These are phyloP conservation scores for Conger conger DNA, from an alignment of 2,113 vertebrate genomes.

Conservation along the genomic window DNA sequence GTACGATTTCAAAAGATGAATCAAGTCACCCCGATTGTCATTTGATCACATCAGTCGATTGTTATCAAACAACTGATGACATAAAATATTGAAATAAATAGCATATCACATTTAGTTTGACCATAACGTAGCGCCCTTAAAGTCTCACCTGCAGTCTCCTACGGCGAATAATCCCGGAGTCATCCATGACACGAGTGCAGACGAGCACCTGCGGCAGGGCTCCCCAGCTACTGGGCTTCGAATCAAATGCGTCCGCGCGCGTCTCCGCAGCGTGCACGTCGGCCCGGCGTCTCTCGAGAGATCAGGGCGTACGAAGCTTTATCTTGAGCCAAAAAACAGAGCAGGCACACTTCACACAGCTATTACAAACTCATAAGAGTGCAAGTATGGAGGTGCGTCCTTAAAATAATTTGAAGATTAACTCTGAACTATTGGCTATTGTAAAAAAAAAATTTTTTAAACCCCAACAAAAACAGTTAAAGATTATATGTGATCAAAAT, in stretches of 20 bases:
- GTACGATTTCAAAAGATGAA: neutral
- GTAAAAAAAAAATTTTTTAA: neutral
- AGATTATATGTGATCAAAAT: neutral
- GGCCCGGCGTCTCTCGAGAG: constrained; percentile 31
- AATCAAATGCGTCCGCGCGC: constrained; percentile 21
- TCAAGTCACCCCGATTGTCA: neutral
- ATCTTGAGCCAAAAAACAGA: neutral
- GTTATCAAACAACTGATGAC: neutral
- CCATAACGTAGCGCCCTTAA: neutral
- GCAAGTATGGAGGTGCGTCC: neutral
- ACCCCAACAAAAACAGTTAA: neutral
- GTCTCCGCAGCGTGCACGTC: constrained; percentile 37
- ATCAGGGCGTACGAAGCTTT: neutral
- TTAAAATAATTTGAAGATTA: neutral
- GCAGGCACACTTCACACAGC: neutral
- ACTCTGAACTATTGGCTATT: neutral
- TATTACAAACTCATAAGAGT: too few relatives aligned
- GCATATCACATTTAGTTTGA: constrained; percentile 32
- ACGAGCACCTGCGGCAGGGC: constrained; percentile 32
- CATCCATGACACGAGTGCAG: constrained; percentile 63
- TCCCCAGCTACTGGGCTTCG: constrained; percentile 22
- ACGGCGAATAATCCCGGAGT: constrained; percentile 75
- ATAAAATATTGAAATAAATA: neutral
- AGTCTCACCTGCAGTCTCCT: constrained; percentile 73
- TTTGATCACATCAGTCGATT: neutral